Evolutionary conservation across 35 echinoderm and acorn worm species (phyloP), one percentile per base, ranked within the genome.

Genomic region (Stichopus chloronotus): DNA sequence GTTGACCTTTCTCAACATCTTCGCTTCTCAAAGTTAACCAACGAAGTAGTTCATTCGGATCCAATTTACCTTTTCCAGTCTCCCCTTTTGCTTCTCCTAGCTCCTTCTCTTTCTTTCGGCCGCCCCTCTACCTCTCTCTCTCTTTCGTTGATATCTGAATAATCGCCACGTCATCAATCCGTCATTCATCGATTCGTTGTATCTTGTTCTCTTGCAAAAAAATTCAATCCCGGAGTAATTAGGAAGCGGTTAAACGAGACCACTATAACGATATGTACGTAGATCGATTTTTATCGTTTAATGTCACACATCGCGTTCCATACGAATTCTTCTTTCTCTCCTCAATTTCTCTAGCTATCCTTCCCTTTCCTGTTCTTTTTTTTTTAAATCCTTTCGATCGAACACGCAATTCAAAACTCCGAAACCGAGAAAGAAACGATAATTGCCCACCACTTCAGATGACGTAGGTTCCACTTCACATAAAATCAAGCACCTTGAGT

Each of bases 1-100:
- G 24, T 89, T 89, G 59, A 89, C 87, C 65, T 30, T 65, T 72
- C 87, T 69, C 87, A 89, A 55, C 87, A 89, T 89, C 4, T 58
- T 25, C 9, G 6, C 4, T 56, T 55, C 12, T 55, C n/a, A 43
- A 58, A 9, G 5, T 20, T 54, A 21, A 2, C 65, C 25, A 17
- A 20, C 55, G 58, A 59, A 85, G 17, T 85, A 85, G n/a, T 55
- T 85, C 21, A 85, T 58, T 59, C 23, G 17, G 17, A 17, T 81
- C 53, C 8, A 81, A 81, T 55, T 52, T 43, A 43, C 30, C 30
- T 43, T 43, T 43, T 43, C 30, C 30, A 1, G 30, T 43, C 8
- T 13, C 25, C 17, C 25, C 25, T 4, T 81, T 55, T 30, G n/a
- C n/a, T 81, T 81, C 25, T 53, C 30, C 0, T 43, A 43, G 3